Conservation (phyloP, 2,113 vertebrate genomes). For the Tor tambroides region DNA sequence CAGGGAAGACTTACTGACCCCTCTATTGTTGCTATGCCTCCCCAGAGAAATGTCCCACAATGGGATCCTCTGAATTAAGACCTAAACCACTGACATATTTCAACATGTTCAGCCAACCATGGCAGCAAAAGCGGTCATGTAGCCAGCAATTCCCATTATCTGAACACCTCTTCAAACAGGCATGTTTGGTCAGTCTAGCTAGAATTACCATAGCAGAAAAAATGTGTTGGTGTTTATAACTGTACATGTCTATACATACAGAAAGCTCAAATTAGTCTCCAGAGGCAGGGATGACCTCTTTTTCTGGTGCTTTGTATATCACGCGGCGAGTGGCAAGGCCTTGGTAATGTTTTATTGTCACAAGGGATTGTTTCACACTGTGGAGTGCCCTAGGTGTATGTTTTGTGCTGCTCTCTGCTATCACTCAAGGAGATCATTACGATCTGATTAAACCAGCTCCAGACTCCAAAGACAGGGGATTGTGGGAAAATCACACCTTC, state of each 20-base stretch:
- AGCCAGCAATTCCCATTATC: conserved; percentile 29
- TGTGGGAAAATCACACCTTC: conserved; percentile 56
- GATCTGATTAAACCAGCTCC: conserved; percentile 42
- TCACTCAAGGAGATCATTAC: conserved; percentile 48
- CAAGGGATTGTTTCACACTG: conserved; percentile 16
- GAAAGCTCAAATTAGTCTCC: conserved; percentile 12
- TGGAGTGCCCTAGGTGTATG: conserved; percentile 17
- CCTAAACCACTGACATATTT: conserved; percentile 32
- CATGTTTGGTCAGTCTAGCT: conserved; percentile 18
- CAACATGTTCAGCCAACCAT: conserved; percentile 39
- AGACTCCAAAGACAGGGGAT: conserved; percentile 47
- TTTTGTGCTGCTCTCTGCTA: conserved; percentile 19
- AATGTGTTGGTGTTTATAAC: conserved; percentile 22
- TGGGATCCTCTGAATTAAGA: conserved; percentile 20
- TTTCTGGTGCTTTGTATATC: background rate
- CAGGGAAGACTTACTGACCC: conserved; percentile 14
- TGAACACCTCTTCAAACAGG: conserved; percentile 19
- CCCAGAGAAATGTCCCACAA: conserved; percentile 31
- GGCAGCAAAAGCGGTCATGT: conserved; percentile 48
- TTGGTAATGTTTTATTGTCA: conserved; percentile 4
- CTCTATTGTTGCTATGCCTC: conserved; percentile 15
- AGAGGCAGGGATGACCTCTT: conserved; percentile 9
- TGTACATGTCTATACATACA: conserved; percentile 15
- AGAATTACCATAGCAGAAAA: conserved; percentile 1
- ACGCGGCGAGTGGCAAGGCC: background rate